These are phyloP conservation scores for Ammodramus savannarum DNA, from an alignment of 2,113 vertebrate genomes.

Conservation along the genomic window DNA sequence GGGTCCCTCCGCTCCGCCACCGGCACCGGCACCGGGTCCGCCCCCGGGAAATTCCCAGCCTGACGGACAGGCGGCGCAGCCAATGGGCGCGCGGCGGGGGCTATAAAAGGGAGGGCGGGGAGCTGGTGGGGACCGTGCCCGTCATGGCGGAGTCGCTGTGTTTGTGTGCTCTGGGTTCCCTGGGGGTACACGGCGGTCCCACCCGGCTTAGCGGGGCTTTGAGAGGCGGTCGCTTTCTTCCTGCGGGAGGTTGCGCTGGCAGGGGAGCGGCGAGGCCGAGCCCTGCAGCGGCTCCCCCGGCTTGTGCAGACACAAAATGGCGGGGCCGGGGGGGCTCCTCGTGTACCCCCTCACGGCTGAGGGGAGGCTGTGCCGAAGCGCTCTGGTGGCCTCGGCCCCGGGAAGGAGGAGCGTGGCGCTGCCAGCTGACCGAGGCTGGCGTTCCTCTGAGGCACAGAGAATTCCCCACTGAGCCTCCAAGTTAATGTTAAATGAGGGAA, in stretches of 20 bases:
- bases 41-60: constrained; percentile 45
- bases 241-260: rapidly evolving
- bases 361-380: neutral
- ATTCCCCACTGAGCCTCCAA: rapidly evolving
- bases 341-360: rapidly evolving
- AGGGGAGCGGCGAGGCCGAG: too few species aligned
- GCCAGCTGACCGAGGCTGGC: rapidly evolving
- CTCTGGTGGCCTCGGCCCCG: neutral
- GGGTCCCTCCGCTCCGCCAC: neutral
- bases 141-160: rapidly evolving
- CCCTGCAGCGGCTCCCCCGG: neutral
- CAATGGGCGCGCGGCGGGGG: neutral
- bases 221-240: rapidly evolving
- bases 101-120: neutral
- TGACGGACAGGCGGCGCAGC: neutral
- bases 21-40: neutral
- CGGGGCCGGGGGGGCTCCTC: neutral
- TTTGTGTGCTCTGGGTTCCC: rapidly evolving
- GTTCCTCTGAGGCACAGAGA: neutral
- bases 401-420: rapidly evolving
- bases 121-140: rapidly evolving
- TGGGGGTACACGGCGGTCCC: rapidly evolving
- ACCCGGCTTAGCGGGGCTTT: rapidly evolving
- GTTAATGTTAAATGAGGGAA: neutral
- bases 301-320: constrained; percentile 26